A percentile compares a stretch with the other conserved stretches of the same genome.
Conservation (phyloP, 23 tunicate genomes). For the Clavelina lepadiformis region DNA sequence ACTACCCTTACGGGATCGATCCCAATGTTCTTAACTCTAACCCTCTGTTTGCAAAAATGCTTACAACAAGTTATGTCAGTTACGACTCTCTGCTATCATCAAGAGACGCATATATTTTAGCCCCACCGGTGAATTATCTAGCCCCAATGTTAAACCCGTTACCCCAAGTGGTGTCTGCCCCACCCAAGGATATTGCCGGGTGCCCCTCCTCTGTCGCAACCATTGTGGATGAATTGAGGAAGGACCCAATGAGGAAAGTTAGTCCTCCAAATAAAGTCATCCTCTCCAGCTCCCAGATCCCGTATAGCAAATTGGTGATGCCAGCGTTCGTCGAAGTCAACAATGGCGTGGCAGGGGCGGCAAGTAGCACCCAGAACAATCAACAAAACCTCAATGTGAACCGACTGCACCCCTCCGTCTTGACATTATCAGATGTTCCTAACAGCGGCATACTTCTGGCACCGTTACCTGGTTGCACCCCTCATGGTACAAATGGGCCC, state of each 20-base stretch:
- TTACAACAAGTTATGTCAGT: slow-evolving; percentile 25
- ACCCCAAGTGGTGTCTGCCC: slow-evolving; percentile 7
- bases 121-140: slow-evolving; percentile 34
- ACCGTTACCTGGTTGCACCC: not conserved
- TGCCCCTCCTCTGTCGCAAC: slow-evolving; percentile 61
- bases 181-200: slow-evolving; percentile 13
- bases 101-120: slow-evolving; percentile 33
- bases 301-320: not conserved
- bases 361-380: not conserved
- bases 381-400: not conserved
- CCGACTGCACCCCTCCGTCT: not conserved
- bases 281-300: slow-evolving; percentile 24
- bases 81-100: slow-evolving; percentile 29
- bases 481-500: not conserved
- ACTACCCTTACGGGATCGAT: slow-evolving; percentile 79
- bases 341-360: not conserved
- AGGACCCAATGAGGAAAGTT: slow-evolving; percentile 69
- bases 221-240: slow-evolving; percentile 55
- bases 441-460: not conserved
- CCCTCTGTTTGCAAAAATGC: slow-evolving; percentile 74
- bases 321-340: not conserved
- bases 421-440: not conserved
- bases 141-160: slow-evolving; percentile 39
- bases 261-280: slow-evolving; percentile 81
- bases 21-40: slow-evolving; percentile 72